Base-by-base conservation (phyloP, 2,797 vertebrate species). In the Eutrigla gurnardus region DNA sequence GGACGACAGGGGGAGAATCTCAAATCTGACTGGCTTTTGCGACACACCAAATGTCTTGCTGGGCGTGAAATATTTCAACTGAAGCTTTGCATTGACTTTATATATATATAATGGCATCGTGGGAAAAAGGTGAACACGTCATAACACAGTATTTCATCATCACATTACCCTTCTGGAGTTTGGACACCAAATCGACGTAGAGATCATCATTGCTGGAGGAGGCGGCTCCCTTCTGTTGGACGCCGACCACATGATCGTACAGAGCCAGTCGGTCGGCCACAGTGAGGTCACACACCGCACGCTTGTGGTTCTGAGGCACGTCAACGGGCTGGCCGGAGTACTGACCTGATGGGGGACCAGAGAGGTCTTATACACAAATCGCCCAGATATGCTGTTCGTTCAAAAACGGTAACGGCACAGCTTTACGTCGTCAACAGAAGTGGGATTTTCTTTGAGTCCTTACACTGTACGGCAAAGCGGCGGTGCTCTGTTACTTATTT, bases 121-220 rank as follows among this genome's bases (percentile, higher is more conserved):
- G 25, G 25, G 25, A 25, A 25, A 25, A 25, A 25, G 25, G 25
- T 25, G 25, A 25, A 25, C 25, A 25, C 25, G 25, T 25, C 25
- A 25, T 6, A 32, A 52, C 10, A 1, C 5, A 18, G 10, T n/a
- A 35, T 53, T 15, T 33, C 17, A n/a, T 12, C 8, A 4, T 10
- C 5, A 0, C 10, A 35, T 62, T 85, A 98, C 98, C 95, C 94
- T 96, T 97, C 46, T 96, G 96, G 47, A 99, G 95, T 91, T 99
- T 99, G 0, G 97, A 97, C 78, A 98, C 97, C 92, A 98, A 87
- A 86, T 99, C 98, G 66, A 98, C 96, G 14, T 99, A 99, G 54
- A 99, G 96, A 76, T 99, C 98, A 5, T 99, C 97, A 5, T 96
- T 97, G 86, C 93, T 93, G 0, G 76, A 77, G 17, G 88, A 71